Evolutionary conservation across 2,797 vertebrate genomes (phyloP).

Genomic region (Ispidina picta): DNA sequence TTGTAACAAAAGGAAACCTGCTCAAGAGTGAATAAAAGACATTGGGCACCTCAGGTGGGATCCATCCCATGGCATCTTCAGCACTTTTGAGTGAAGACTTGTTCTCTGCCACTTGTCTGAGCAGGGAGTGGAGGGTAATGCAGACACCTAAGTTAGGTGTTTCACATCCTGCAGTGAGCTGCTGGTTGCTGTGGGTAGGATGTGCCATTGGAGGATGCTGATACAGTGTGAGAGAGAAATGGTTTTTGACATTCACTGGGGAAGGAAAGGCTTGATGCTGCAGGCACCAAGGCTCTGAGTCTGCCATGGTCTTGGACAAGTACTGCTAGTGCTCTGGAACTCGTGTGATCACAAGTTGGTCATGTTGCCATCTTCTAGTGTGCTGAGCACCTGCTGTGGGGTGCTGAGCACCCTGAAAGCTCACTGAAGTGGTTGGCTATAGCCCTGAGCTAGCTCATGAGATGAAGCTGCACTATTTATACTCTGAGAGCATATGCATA

Average conservation of each 20-base stretch:
- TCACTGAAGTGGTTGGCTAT: not conserved
- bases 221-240: not conserved
- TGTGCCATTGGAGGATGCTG: not conserved
- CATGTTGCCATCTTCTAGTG: not conserved
- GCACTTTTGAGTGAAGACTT: not conserved
- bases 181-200: not conserved
- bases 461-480: conserved; percentile 72
- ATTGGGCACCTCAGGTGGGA: not conserved
- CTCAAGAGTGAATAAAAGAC: not conserved
- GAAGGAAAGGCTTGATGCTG: not conserved
- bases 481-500: conserved; percentile 75
- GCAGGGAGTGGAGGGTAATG: not conserved
- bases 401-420: conserved; percentile 2
- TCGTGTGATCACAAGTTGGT: not conserved
- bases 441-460: conserved; percentile 40
- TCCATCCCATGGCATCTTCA: not conserved
- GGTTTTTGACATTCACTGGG: rapidly evolving
- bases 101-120: not conserved
- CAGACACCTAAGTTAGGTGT: not conserved
- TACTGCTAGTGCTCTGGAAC: not conserved
- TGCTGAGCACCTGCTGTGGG: not conserved
- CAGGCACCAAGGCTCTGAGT: not conserved
- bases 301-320: not conserved
- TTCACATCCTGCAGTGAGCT: not conserved
- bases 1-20: not conserved